These are phyloP conservation scores for Therioaphis trifolii DNA, from an alignment of 2,888 invertebrate species.

Conservation along the genomic window DNA sequence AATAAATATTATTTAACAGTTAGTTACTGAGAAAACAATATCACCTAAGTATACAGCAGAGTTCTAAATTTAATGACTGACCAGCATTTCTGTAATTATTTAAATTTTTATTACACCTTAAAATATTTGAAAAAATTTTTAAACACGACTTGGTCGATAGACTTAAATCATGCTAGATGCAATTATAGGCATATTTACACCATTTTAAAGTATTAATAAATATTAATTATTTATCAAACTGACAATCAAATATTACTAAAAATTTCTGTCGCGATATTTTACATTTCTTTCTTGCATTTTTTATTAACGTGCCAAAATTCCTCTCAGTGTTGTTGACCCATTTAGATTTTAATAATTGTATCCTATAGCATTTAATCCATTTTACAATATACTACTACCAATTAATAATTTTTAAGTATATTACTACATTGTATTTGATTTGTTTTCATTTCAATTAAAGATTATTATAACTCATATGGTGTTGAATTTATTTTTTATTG, in stretches of 20 bases:
- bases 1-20: neutral
- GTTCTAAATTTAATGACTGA: neutral
- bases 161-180: neutral
- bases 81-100: neutral
- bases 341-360: constrained; percentile 16
- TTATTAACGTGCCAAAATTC: constrained; percentile 39
- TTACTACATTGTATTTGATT: constrained; percentile 38
- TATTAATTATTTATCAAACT: constrained; percentile 37
- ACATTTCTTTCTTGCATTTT: constrained; percentile 10
- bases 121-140: neutral
- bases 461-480: constrained; percentile 39
- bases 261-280: constrained; percentile 21
- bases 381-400: constrained; percentile 27
- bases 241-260: constrained; percentile 34
- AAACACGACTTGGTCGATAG: constrained; percentile 7
- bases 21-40: neutral
- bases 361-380: constrained; percentile 9
- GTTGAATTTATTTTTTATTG: neutral
- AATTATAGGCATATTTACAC: constrained; percentile 22
- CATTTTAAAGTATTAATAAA: constrained; percentile 15
- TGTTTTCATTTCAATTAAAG: constrained; percentile 43
- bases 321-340: constrained; percentile 33
- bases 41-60: neutral
- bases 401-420: constrained; percentile 34
- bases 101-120: constrained; percentile 23